Base-by-base conservation (phyloP, 2,113 vertebrate genomes). In the Anguilla japonica region DNA sequence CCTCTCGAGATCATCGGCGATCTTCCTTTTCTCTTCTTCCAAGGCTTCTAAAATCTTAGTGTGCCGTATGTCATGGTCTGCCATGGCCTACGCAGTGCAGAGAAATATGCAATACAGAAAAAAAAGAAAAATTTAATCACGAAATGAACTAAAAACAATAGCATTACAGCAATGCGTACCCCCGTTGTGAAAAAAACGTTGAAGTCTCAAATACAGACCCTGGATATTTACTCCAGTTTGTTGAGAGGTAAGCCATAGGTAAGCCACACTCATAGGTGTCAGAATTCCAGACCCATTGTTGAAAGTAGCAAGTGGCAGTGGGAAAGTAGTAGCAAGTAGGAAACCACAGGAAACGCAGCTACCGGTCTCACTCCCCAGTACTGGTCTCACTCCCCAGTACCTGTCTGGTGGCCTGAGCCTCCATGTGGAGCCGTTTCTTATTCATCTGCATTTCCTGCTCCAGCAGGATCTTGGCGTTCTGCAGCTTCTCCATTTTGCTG, bases 1-100 rank as follows among this genome's bases (percentile, higher is more conserved):
- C 39, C 88, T 91, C 1, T 95, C 90, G 41, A 99, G 96, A 93
- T 99, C 98, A 91, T 92, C 93, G 79, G 95, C 92, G 83, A 99
- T 97, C 92, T 98, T 99, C 88, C 89, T 97, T 87, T 99, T 99
- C 92, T 99, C 98, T 0, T 91, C 94, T 91, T 99, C 98, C 89
- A 99, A 91, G 78, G 98, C 98, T 82, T 97, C 96, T 63, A 99
- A 95, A 89, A 99, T 97, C 92, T 91, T 98, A 16, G 94, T 95
- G 81, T 98, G 98, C 84, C 75, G 95, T 85, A 99, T 90, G n/a
- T 93, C 93, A 53, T 97, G 97, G 88, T 98, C 97, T 87, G 96
- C 96, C 89, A 99, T 94, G 79, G 96, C 98, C 98, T 99, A 63
- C 3, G 82, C 50, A 46, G 41, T 50, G 34, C 60, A 84, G 41